Percentiles rank a stretch among this genome's conserved stretches.
These are phyloP conservation scores for Caenorhabditis doughertyi DNA, from an alignment of 2,888 invertebrate species.

Conservation along the genomic window DNA sequence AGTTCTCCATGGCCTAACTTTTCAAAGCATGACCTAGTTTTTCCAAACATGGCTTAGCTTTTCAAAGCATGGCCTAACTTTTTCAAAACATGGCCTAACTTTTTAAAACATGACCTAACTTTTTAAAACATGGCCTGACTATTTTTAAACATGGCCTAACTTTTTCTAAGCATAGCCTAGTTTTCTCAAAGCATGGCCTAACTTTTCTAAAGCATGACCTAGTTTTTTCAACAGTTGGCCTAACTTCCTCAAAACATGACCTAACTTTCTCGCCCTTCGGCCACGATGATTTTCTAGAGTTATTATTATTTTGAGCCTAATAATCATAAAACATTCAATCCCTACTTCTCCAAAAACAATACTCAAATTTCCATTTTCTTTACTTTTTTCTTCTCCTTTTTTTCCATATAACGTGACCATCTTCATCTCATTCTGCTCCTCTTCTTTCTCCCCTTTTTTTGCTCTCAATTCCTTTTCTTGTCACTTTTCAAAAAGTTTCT, in stretches of 20 bases:
- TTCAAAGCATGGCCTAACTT: neutral
- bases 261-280: neutral
- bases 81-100: neutral
- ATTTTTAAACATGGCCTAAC: neutral
- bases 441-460: neutral
- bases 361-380: constrained; percentile 2
- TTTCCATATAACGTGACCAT: neutral
- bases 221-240: no score
- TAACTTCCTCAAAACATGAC: no score
- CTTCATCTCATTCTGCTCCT: neutral
- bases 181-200: no score
- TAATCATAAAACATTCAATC: constrained; percentile 5
- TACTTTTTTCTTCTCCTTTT: neutral
- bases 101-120: no score
- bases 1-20: no score
- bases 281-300: neutral
- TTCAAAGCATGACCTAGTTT: no score
- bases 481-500: neutral
- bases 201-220: no score
- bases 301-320: neutral
- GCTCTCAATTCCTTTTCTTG: neutral
- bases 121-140: no score
- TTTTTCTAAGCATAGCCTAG: neutral
- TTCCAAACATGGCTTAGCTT: no score
- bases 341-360: neutral